Percentiles rank a stretch among this genome's conserved stretches.
Conservation (phyloP, 2,888 invertebrate genomes). For the Cinara cedri region DNA sequence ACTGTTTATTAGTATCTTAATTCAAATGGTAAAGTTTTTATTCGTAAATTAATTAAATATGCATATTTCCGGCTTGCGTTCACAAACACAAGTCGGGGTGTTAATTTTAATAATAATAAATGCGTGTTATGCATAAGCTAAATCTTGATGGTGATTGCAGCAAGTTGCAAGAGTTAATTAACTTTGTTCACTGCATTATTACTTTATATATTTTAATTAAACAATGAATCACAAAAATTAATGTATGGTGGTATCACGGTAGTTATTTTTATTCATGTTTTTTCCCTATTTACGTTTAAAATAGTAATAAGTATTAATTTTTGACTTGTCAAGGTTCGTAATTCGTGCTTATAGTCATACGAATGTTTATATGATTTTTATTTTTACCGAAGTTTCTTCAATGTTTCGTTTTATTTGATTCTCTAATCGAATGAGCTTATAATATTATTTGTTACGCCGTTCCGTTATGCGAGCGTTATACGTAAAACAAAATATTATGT, state of each 20-base stretch:
- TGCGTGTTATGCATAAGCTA: slow-evolving; percentile 15
- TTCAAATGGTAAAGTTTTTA: slow-evolving; percentile 34
- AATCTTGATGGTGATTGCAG: slow-evolving; percentile 22
- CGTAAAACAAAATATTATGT: too few species aligned
- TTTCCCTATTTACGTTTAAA: not conserved
- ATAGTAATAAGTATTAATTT: slow-evolving; percentile 21
- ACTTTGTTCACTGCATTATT: slow-evolving; percentile 32
- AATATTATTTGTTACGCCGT: too few species aligned
- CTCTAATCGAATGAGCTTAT: not conserved
- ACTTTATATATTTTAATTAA: slow-evolving; percentile 29
- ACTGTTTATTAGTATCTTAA: not conserved
- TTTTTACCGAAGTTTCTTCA: not conserved
- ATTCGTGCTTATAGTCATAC: not conserved
- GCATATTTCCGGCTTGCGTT: slow-evolving; percentile 16
- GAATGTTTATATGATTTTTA: not conserved
- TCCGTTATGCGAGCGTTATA: too few species aligned
- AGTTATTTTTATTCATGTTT: slow-evolving; percentile 27
- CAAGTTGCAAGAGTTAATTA: slow-evolving; percentile 34
- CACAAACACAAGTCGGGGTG: slow-evolving; percentile 9
- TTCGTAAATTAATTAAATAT: slow-evolving; percentile 32
- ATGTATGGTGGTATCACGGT: too few species aligned
- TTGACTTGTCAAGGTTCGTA: not conserved
- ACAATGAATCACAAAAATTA: not conserved
- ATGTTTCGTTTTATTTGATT: not conserved
- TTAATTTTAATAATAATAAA: slow-evolving; percentile 46